Conservation (phyloP, 2,113 vertebrate species). For the Xenopus tropicalis region UCB_Xtro_10.0 CM004445.2:75435501-75436000, state of each 20-base stretch:
- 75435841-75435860: not conserved
- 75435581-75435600: no score
- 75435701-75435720: constrained; percentile 94
- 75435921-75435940: no score
- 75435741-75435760: constrained; percentile 92
- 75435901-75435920: no score
- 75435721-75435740: constrained; percentile 85
- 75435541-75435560: no score
- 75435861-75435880: no score
- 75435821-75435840: not conserved
- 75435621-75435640: constrained; percentile 78
- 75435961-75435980: no score
- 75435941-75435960: no score
- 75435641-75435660: constrained; percentile 84
- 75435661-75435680: constrained; percentile 88
- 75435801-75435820: constrained; percentile 91
- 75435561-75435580: no score
- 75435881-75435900: no score
- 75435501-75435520: constrained; percentile 86
- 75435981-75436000: no score
- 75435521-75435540: constrained; percentile 80
- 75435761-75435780: constrained; percentile 86
- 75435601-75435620: not conserved
- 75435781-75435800: constrained; percentile 88
- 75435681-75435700: constrained; percentile 80